Evolutionary conservation across 1,140 invertebrate genomes (phyloP).

Genomic region (Lithobius niger): DNA sequence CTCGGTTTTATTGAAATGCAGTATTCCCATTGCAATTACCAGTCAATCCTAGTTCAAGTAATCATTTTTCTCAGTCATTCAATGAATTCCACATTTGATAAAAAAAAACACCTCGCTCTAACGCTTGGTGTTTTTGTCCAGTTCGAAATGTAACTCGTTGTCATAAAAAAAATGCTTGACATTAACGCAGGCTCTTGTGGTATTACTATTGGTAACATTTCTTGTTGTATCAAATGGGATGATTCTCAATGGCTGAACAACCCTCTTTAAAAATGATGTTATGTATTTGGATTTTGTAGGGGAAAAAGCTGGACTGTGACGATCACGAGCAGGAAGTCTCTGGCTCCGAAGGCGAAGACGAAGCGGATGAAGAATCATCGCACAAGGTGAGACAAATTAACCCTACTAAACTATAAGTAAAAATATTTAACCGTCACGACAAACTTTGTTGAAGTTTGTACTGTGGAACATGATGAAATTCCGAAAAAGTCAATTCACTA

Average conservation of each 20-base stretch:
- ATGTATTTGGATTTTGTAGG: not conserved
- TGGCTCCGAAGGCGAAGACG: conserved; percentile 16
- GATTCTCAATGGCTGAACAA: not conserved
- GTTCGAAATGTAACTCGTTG: not conserved
- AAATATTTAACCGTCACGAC: no score
- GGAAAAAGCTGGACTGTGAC: not conserved
- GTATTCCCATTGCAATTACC: no score
- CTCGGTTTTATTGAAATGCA: no score
- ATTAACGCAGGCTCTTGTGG: not conserved
- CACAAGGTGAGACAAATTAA: conserved; percentile 14
- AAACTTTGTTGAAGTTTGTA: no score
- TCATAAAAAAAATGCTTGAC: not conserved
- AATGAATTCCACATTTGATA: no score
- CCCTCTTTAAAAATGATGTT: not conserved
- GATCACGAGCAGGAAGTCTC: not conserved
- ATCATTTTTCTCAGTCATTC: no score
- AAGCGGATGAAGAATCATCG: conserved; percentile 17
- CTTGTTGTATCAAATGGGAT: not conserved
- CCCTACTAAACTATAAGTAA: not conserved
- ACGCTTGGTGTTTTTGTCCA: not conserved
- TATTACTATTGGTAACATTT: not conserved
- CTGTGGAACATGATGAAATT: no score
- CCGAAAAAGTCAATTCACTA: no score
- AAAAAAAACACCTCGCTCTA: no score
- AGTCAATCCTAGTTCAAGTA: no score